Base-by-base conservation (phyloP, 1,140 invertebrate genomes). In the Daktulosphaira vitifoliae region DNA sequence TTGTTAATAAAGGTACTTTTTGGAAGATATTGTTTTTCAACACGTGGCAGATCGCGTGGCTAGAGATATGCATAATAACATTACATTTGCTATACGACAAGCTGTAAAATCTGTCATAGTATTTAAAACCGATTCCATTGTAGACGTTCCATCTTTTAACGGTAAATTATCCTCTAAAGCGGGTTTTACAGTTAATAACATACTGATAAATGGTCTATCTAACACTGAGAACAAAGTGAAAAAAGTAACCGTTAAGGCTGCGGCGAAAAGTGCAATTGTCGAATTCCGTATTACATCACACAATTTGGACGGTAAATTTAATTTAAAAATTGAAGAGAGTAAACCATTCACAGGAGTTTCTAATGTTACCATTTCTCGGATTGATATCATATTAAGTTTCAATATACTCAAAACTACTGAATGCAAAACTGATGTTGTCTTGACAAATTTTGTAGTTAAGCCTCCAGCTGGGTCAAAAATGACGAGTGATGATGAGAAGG, bases 321-420 rank as follows among this genome's bases (percentile, higher is more conserved):
- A 62, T 11, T 26, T 62, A 15, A 62, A 62, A 13, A n/a, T 62
- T 11, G 56, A 62, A 7, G 42, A 62, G 16, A 62, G 23, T n/a
- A 44, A 16, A 20, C 42, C 25, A 20, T 46, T 1, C 16, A 7
- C 23, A 2, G 56, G 56, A 4, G 44, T 29, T 6, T 38, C 56
- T 4, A 48, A n/a, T 0, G 44, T 62, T 15, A 9, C 16, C 13
- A 1, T 48, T 2, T 8, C 9, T 16, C 44, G 42, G 11, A 46
- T 62, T 7, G 42, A 62, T 22, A 5, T 48, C 25, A 62, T 20
- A 3, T 1, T 33, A 5, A 29, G 23, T 6, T 62, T 37, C 25
- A 46, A 62, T 13, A 29, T 62, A 16, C 42, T 48, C 13, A 62
- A 62, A 25, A 22, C 56, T 1, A 13, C n/a, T 15, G 42, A 62